Evolutionary conservation across 2,888 invertebrate genomes (phyloP).

Genomic region (Thymelicus lineola): DNA sequence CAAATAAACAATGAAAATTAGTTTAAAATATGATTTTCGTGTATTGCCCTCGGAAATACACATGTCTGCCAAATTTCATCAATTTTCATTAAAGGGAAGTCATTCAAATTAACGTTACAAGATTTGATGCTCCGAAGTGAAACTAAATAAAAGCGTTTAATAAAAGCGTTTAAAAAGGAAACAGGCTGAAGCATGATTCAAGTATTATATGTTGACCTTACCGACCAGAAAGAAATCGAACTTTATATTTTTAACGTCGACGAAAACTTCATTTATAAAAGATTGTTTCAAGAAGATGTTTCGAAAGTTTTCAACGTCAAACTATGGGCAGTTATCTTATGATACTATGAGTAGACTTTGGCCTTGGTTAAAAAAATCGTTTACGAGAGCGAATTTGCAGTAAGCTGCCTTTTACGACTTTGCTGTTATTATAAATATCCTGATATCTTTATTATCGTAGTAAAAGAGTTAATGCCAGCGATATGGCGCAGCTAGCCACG

Average conservation of each 20-base stretch:
- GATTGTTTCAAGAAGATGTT: too few relatives aligned
- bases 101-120: too few relatives aligned
- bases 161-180: too few relatives aligned
- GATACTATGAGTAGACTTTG: not conserved
- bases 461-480: conserved; percentile 2
- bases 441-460: not conserved
- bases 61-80: too few relatives aligned
- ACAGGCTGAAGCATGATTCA: conserved; percentile 49
- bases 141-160: too few relatives aligned
- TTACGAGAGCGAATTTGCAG: not conserved
- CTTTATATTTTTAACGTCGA: conserved; percentile 45
- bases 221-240: conserved; percentile 50
- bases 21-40: too few relatives aligned
- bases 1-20: too few relatives aligned
- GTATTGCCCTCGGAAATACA: too few relatives aligned
- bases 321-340: conserved; percentile 1
- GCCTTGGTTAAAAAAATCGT: not conserved
- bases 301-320: too few relatives aligned
- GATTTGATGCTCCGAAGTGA: too few relatives aligned
- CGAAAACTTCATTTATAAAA: conserved; percentile 18
- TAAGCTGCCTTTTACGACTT: not conserved
- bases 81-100: too few relatives aligned
- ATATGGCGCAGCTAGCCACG: conserved; percentile 19
- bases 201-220: conserved; percentile 52
- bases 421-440: not conserved